Percentiles rank a stretch among this genome's conserved stretches.
Conservation (phyloP, 2,888 invertebrate genomes). For the Ditula angustiorana region DNA sequence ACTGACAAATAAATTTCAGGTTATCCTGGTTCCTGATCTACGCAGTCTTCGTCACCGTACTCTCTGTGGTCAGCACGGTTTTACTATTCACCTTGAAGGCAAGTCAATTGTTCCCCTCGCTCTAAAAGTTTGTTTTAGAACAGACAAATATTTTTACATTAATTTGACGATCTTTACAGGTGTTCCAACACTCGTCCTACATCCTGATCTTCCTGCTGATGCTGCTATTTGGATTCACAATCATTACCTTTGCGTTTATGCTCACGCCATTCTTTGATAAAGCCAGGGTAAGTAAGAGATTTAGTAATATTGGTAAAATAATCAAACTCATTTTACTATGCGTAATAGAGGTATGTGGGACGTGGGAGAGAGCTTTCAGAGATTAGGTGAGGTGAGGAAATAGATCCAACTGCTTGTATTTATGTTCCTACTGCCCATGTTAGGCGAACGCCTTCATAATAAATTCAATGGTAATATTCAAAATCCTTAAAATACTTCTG, state of each 20-base stretch:
- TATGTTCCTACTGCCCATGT: too few species aligned
- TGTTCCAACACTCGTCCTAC: constrained; percentile 92
- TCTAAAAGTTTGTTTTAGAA: background rate
- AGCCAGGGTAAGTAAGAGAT: constrained; percentile 91
- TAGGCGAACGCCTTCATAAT: too few species aligned
- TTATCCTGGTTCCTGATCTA: constrained; percentile 94
- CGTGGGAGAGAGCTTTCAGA: too few species aligned
- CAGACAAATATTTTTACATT: background rate
- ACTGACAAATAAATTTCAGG: constrained; percentile 88
- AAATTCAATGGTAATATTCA: too few species aligned
- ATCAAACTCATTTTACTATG: too few species aligned
- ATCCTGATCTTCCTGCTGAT: constrained; percentile 92
- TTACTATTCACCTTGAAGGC: constrained; percentile 90
- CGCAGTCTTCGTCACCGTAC: constrained; percentile 88
- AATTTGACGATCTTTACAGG: constrained; percentile 72
- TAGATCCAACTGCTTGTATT: too few species aligned
- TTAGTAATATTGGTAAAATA: too few species aligned
- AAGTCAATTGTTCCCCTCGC: constrained; percentile 41
- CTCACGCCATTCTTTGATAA: constrained; percentile 95
- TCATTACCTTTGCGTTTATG: constrained; percentile 93
- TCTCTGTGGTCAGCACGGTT: constrained; percentile 89
- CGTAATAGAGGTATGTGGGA: too few species aligned
- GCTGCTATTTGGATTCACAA: constrained; percentile 91
- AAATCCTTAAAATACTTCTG: too few species aligned
- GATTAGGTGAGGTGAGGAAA: too few species aligned